Percentiles rank a stretch among this genome's conserved stretches.
phyloP scores from a whole-genome alignment of 2,113 vertebrate species.

The Tyrannus savana region DNA sequence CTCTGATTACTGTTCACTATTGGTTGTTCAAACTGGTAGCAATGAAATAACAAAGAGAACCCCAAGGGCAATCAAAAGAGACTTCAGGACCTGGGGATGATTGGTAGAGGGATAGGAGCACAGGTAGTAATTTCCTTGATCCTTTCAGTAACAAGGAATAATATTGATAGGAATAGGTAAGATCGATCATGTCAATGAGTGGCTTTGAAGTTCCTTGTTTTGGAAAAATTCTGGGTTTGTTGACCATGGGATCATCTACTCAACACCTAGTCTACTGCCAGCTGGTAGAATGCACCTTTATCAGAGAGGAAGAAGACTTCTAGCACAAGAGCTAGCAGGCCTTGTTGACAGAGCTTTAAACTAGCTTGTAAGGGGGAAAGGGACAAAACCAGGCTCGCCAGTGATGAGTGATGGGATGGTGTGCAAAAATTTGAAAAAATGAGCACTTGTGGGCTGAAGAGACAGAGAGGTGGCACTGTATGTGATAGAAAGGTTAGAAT shows the following conservation, averaged over 20 bases:
- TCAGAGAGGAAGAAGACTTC: not conserved
- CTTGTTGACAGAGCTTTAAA: not conserved
- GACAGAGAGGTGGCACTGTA: not conserved
- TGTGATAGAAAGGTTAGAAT: not conserved
- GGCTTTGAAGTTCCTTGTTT: not conserved
- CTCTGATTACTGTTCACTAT: not conserved
- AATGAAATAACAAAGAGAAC: not conserved
- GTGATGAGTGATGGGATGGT: not conserved
- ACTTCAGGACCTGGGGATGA: not conserved
- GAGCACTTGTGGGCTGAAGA: not conserved
- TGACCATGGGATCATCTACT: not conserved
- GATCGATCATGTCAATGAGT: not conserved
- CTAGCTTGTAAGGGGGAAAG: not conserved
- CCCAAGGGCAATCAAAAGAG: not conserved
- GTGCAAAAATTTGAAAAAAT: not conserved
- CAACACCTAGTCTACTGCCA: not conserved
- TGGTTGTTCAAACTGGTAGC: not conserved
- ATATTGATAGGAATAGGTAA: not conserved
- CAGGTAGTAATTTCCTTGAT: not conserved
- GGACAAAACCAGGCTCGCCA: not conserved
- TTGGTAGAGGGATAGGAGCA: not conserved
- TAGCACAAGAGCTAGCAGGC: not conserved
- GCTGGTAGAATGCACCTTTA: not conserved
- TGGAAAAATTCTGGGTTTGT: not conserved
- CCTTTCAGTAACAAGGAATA: not conserved